phyloP scores from a whole-genome alignment of 2,888 invertebrate species.

The Lepidonotus clava region DNA sequence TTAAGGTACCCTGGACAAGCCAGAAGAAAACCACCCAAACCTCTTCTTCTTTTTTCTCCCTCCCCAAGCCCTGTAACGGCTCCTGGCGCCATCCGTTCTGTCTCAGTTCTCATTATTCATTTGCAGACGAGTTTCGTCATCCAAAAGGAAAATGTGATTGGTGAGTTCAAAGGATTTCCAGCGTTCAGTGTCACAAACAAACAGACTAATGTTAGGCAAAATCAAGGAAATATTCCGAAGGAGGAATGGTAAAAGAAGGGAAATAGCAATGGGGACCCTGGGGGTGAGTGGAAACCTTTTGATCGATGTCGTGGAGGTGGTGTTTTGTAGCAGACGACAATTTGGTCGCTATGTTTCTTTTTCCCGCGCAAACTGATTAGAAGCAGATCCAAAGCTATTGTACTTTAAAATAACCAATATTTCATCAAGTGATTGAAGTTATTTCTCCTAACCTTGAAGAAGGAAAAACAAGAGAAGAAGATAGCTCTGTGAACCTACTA shows the following conservation, averaged over 20 bases:
- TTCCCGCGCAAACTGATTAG: background rate
- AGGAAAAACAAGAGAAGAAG: background rate
- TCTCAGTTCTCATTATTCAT: background rate
- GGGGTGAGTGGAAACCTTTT: background rate
- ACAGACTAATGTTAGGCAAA: too few relatives aligned
- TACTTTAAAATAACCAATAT: slow-evolving; percentile 2
- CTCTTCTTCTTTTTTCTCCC: background rate
- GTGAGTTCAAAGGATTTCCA: background rate
- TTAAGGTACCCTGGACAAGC: too few relatives aligned
- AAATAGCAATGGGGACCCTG: background rate
- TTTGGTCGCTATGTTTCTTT: background rate
- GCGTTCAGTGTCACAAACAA: slow-evolving; percentile 3
- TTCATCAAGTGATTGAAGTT: background rate
- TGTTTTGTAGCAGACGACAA: slow-evolving; percentile 6
- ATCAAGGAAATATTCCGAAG: background rate
- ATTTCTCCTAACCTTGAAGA: background rate
- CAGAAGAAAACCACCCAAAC: too few relatives aligned
- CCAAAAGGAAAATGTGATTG: background rate
- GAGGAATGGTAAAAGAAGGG: background rate
- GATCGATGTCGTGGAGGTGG: background rate
- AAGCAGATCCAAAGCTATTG: background rate
- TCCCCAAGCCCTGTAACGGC: background rate
- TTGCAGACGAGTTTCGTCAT: background rate
- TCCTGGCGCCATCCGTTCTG: background rate
- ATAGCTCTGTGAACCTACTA: background rate